Base-by-base conservation (phyloP, 1,140 invertebrate genomes). In the Formica exsecta region DNA sequence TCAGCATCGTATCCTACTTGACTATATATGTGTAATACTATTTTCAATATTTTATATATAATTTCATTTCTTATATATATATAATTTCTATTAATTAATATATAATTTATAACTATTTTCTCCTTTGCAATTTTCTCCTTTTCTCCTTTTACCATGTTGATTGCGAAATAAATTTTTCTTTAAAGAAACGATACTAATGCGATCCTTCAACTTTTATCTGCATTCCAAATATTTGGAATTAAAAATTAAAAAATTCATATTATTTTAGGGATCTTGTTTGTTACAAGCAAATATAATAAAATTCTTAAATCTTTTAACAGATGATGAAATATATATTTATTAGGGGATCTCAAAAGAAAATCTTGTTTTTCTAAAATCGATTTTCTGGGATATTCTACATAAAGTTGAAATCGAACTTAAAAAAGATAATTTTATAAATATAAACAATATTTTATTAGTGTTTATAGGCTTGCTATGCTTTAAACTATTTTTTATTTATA, bases 1-100 rank as follows among this genome's bases (percentile, higher is more conserved):
- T 70, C 68, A 80, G 16, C 89, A 90, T 90, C 16, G 5, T 44
- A 41, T 83, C 19, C 59, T 54, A 32, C 68, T n/a, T 32, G 57
- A 29, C 4, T 51, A n/a, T 64, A n/a, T 36, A 7, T 57, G 13
- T 16, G 9, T 44, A 44, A 44, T 57, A 81, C 16, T 83, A 61
- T 16, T 62, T 71, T 6, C 32, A 11, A 73, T 62, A 62, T 62
- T 22, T 9, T 5, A 59, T 9, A 25, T 16, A 44, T 29, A 59
- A 38, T 57, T 68, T 79, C 3, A 8, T 1, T 32, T 62, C n/a
- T 9, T 5, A 59, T 9, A 59, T 5, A 59, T 9, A 59, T 9
- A 44, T 29, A 59, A 38, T 57, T 68, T 79, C 7, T 32, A 32
- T 32, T 32, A 32, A 32, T 32, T 32, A 32, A 32, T 32, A 32